phyloP scores from a whole-genome alignment of 2,888 invertebrate genomes.

The Bombyx huttoni region DNA sequence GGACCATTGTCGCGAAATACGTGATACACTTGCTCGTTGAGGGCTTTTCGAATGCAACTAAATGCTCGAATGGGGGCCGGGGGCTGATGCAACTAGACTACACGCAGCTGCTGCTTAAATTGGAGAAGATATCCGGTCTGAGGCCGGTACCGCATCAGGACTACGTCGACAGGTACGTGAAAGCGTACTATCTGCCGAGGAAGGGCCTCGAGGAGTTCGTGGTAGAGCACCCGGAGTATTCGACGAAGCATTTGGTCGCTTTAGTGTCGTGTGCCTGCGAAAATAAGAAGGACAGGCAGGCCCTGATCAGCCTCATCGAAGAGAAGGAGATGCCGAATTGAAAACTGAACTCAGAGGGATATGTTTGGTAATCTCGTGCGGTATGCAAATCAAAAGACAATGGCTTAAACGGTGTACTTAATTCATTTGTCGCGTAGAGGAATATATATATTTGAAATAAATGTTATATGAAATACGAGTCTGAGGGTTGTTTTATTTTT shows the following conservation, averaged over 20 bases:
- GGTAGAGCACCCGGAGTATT: constrained; percentile 88
- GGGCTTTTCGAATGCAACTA: constrained; percentile 91
- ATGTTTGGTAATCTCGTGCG: not conserved
- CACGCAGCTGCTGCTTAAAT: constrained; percentile 91
- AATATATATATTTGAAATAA: too few species aligned
- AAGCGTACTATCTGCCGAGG: constrained; percentile 95
- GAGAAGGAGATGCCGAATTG: constrained; percentile 37
- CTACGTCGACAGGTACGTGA: constrained; percentile 95
- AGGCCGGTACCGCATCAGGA: constrained; percentile 90
- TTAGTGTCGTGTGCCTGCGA: constrained; percentile 90
- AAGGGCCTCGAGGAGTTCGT: constrained; percentile 91
- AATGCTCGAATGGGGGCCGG: constrained; percentile 96
- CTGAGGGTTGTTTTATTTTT: too few species aligned
- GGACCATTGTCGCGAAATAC: constrained; percentile 90
- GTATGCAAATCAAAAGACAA: not conserved
- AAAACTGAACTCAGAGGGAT: not conserved
- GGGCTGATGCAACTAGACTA: constrained; percentile 99
- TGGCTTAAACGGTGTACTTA: too few species aligned
- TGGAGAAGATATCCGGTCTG: constrained; percentile 87
- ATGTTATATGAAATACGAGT: too few species aligned
- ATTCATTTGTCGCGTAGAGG: too few species aligned
- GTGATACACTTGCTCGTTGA: constrained; percentile 92
- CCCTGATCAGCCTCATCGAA: constrained; percentile 81
- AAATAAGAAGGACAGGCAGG: constrained; percentile 88
- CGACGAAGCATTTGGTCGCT: constrained; percentile 86